phyloP scores from a whole-genome alignment of 2,888 invertebrate species.

The Melangyna quadrimaculata region DNA sequence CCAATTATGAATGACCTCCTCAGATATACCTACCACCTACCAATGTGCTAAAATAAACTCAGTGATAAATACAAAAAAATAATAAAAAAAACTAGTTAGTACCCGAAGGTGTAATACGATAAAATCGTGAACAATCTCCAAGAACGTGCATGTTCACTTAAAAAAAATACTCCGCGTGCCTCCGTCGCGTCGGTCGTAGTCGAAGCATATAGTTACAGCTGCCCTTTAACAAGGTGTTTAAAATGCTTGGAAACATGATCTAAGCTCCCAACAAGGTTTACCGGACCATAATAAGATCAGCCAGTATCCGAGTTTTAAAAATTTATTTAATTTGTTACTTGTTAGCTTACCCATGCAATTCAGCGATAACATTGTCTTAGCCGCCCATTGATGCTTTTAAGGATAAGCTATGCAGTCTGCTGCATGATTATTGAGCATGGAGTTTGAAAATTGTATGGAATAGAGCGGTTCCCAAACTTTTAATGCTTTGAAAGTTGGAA shows the following conservation, averaged over 20 bases:
- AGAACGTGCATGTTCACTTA: slow-evolving; percentile 18
- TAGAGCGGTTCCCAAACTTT: too few species aligned
- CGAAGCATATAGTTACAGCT: too few species aligned
- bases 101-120: slow-evolving; percentile 58
- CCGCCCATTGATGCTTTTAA: slow-evolving; percentile 10
- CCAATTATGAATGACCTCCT: slow-evolving; percentile 19
- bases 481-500: too few species aligned
- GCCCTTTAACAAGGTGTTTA: slow-evolving; percentile 31
- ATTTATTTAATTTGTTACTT: slow-evolving; percentile 39
- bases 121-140: slow-evolving; percentile 39
- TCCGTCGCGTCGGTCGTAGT: not conserved
- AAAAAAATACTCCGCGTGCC: slow-evolving; percentile 15
- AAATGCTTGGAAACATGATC: slow-evolving; percentile 41
- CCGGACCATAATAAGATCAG: not conserved
- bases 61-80: not conserved
- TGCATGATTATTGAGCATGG: not conserved
- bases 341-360: slow-evolving; percentile 25
- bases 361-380: slow-evolving; percentile 30
- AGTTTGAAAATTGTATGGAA: not conserved
- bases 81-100: slow-evolving; percentile 1
- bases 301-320: not conserved
- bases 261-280: not conserved
- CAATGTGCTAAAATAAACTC: slow-evolving; percentile 7
- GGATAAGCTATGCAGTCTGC: not conserved
- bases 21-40: too few species aligned